Evolutionary conservation across 2,888 invertebrate genomes (phyloP), one percentile per base, ranked within the genome.

Genomic region (Geophilus truncorum): DNA sequence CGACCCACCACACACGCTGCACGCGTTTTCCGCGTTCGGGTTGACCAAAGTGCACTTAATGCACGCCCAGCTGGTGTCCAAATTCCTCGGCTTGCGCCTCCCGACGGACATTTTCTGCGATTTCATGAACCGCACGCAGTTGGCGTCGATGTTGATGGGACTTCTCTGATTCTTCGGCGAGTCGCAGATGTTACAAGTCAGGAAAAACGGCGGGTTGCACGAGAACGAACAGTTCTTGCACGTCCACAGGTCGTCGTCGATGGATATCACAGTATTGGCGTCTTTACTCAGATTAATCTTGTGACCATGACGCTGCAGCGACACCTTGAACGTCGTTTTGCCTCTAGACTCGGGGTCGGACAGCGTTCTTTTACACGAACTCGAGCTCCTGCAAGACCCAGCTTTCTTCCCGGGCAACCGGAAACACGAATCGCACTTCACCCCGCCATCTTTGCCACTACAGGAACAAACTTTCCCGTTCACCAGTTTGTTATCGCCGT

Each of bases 161-260:
- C 88, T 92, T 81, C 89, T 92, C 87, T 93, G 91, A 23, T 62
- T 25, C 91, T 90, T 88, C 80, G 90, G 88, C 82, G 92, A 91
- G 84, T 92, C 92, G 86, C 96, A 96, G 84, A 94, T 93, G 88
- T 94, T 94, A 87, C 96, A 96, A 84, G 90, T 90, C 77, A 92
- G 91, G 83, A 92, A 92, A 91, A 92, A 93, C 86, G 93, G 90
- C 83, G 93, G 92, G 88, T 95, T 94, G 87, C 94, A 94, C 82
- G 94, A 93, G 88, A 93, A 96, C 86, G 94, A 94, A 88, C 96
- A 96, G 87, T 93, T 93, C 81, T 90, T 90, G 88, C 96, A 96
- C 83, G 93, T 94, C 95, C 96, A 96, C 91, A 93, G 83, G 78
- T 85, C 85, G 23, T 81, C 80, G 23, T 83, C 25, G 80, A 80